A percentile compares a stretch with the other conserved stretches of the same genome.
Conservation (phyloP, 2,797 vertebrate species). For the Emydoidea blandingii region DNA sequence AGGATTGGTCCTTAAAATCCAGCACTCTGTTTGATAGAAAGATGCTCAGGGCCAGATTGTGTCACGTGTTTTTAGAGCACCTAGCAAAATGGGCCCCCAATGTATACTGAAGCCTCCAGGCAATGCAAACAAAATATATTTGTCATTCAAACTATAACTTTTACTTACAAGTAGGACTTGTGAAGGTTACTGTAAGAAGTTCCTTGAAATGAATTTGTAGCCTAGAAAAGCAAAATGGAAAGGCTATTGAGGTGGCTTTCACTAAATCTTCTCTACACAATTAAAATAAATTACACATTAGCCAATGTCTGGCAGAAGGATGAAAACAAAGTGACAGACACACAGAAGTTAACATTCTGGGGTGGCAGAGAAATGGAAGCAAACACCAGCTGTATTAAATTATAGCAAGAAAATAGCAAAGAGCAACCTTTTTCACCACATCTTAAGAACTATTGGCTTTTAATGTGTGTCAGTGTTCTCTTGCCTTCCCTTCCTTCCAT, state of each 20-base stretch:
- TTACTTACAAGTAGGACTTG: not conserved
- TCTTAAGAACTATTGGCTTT: not conserved
- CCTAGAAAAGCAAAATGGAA: not conserved
- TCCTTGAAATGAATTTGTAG: fast-evolving
- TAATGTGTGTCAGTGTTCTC: not conserved
- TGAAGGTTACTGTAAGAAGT: not conserved
- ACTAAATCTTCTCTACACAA: not conserved
- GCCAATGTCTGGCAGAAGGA: not conserved
- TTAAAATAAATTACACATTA: not conserved
- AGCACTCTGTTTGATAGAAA: not conserved
- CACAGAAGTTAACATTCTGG: not conserved
- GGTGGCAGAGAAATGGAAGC: not conserved
- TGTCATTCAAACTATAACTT: not conserved
- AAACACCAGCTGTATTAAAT: not conserved
- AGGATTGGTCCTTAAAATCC: not conserved
- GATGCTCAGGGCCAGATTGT: not conserved
- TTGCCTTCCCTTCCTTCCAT: not conserved
- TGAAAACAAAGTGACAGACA: not conserved
- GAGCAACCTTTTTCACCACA: not conserved
- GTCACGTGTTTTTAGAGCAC: not conserved
- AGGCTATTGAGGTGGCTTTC: not conserved
- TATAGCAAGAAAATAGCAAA: not conserved
- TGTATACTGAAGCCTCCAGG: not conserved
- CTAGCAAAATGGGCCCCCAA: not conserved
- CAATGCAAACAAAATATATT: not conserved